These are phyloP conservation scores for Erpobdella octoculata DNA, from an alignment of 2,888 invertebrate genomes.

Conservation along the genomic window DNA sequence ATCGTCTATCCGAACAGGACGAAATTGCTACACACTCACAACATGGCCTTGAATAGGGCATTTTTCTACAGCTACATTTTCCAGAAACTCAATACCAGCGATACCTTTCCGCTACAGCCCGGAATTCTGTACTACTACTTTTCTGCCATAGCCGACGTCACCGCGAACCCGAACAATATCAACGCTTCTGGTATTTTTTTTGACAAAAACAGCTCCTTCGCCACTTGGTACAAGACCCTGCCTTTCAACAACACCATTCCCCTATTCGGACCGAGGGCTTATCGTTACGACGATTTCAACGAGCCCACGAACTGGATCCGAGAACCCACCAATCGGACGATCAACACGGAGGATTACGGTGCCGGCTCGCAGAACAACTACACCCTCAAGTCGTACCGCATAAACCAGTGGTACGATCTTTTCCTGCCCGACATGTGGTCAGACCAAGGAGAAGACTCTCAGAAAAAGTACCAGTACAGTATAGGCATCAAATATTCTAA, in stretches of 20 bases:
- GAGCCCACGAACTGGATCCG: slow-evolving; percentile 89
- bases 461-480: slow-evolving; percentile 44
- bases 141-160: slow-evolving; percentile 87
- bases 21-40: slow-evolving; percentile 81
- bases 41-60: slow-evolving; percentile 88
- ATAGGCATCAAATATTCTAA: slow-evolving; percentile 48
- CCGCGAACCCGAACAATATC: slow-evolving; percentile 77
- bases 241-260: slow-evolving; percentile 85
- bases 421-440: slow-evolving; percentile 81
- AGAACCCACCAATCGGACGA: slow-evolving; percentile 87
- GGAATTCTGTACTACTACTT: slow-evolving; percentile 96
- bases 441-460: slow-evolving; percentile 59
- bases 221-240: slow-evolving; percentile 85
- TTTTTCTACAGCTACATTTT: slow-evolving; percentile 67
- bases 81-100: slow-evolving; percentile 39
- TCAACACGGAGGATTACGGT: slow-evolving; percentile 57
- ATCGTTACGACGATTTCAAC: slow-evolving; percentile 53
- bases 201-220: slow-evolving; percentile 83
- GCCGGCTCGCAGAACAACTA: slow-evolving; percentile 77
- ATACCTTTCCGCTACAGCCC: slow-evolving; percentile 63
- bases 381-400: slow-evolving; percentile 78
- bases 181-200: slow-evolving; percentile 80
- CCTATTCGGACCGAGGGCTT: slow-evolving; percentile 85
- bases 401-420: slow-evolving; percentile 82
- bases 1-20: slow-evolving; percentile 80